Percentiles rank a stretch among this genome's conserved stretches.
These are phyloP conservation scores for Glandiceps talaboti DNA, from an alignment of 53 echinoderm and acorn worm species.

Conservation along the genomic window DNA sequence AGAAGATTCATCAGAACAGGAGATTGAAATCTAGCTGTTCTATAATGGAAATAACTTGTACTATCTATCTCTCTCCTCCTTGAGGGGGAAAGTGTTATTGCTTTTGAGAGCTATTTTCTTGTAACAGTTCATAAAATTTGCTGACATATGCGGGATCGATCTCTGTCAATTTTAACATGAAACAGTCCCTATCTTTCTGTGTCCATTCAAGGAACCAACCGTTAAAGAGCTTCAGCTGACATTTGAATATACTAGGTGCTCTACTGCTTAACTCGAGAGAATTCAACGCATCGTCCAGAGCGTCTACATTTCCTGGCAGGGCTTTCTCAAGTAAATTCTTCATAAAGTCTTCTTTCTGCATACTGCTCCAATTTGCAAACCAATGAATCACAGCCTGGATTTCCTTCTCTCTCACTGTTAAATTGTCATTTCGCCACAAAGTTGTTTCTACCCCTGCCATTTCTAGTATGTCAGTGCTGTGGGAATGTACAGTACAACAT, in stretches of 20 bases:
- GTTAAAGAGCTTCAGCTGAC: constrained; percentile 50
- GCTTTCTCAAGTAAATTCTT: constrained; percentile 60
- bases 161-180: constrained; percentile 30
- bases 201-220: constrained; percentile 59
- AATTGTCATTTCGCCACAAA: not conserved
- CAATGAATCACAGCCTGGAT: constrained; percentile 49
- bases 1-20: not conserved
- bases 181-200: constrained; percentile 32
- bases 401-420: constrained; percentile 41
- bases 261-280: constrained; percentile 40
- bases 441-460: not conserved
- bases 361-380: constrained; percentile 58
- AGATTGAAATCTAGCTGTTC: not conserved
- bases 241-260: constrained; percentile 59
- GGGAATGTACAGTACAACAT: no score
- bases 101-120: not conserved
- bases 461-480: no score
- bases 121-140: constrained; percentile 27
- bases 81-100: not conserved
- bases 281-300: constrained; percentile 51
- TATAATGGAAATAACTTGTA: not conserved
- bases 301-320: constrained; percentile 40
- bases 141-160: constrained; percentile 35
- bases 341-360: constrained; percentile 48
- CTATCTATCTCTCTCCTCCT: not conserved